Percentiles rank a stretch among this genome's conserved stretches.
Evolutionary conservation across 2,113 vertebrate species (phyloP).

Genomic region (Colius striatus): DNA sequence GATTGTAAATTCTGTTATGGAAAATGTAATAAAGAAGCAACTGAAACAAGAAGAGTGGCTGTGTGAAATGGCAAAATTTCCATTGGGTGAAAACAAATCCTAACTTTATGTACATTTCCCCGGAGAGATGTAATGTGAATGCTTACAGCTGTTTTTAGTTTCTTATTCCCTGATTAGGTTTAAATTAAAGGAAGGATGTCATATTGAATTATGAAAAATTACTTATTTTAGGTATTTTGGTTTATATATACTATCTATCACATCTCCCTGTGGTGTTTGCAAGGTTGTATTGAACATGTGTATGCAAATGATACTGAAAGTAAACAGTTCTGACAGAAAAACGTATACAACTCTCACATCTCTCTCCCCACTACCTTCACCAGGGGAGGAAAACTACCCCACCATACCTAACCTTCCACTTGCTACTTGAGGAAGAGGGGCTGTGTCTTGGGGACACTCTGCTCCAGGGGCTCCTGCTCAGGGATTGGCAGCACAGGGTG

Average conservation of each 20-base stretch:
- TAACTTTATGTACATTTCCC: constrained; percentile 63
- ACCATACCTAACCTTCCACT: accelerated
- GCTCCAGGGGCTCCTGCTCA: neutral
- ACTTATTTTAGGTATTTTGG: constrained; percentile 14
- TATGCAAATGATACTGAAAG: neutral
- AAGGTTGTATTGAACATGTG: neutral
- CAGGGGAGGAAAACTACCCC: neutral
- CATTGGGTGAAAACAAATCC: constrained; percentile 70
- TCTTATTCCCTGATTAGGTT: constrained; percentile 72
- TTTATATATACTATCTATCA: constrained; percentile 13
- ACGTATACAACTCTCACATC: accelerated
- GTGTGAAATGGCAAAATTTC: constrained; percentile 42
- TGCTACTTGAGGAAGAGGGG: neutral
- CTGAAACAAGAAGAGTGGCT: constrained; percentile 53
- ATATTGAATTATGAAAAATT: constrained; percentile 63
- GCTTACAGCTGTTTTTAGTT: constrained; percentile 68
- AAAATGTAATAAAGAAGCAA: constrained; percentile 62
- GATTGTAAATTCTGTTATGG: constrained; percentile 59
- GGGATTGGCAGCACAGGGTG: neutral
- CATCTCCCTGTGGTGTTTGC: neutral
- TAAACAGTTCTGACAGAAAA: neutral
- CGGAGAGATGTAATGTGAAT: constrained; percentile 57
- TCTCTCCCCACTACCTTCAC: neutral
- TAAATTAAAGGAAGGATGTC: constrained; percentile 69
- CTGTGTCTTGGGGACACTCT: neutral